A percentile compares a stretch with the other conserved stretches of the same genome.
Conservation (phyloP, 2,797 vertebrate genomes). For the Mico argentatus region DNA sequence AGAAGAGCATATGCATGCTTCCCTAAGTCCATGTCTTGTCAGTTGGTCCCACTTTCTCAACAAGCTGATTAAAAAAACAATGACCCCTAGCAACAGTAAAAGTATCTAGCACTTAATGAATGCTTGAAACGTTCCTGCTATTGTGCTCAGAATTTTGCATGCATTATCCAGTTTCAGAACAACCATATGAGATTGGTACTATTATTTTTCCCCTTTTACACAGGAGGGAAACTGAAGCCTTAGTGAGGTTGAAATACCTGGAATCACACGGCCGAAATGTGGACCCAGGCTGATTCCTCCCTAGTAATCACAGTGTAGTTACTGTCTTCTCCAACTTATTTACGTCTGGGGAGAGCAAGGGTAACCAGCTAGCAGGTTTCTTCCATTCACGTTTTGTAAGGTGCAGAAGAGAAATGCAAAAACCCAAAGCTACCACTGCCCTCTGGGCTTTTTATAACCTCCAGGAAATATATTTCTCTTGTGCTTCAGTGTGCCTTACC, state of each 20-base stretch:
- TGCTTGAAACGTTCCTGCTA: neutral
- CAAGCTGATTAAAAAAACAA: conserved; percentile 2
- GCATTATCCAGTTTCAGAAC: neutral
- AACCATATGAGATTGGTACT: neutral
- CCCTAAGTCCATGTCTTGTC: neutral
- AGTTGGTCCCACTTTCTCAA: neutral
- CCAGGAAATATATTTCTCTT: neutral
- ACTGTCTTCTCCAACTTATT: neutral
- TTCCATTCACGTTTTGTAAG: neutral
- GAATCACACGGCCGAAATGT: neutral
- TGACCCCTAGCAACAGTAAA: neutral
- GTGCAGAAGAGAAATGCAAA: neutral
- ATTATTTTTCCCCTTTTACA: neutral
- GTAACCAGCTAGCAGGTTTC: neutral
- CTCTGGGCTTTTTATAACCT: neutral
- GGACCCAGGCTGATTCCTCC: neutral
- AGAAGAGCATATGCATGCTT: neutral
- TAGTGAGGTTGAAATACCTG: neutral
- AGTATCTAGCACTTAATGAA: neutral
- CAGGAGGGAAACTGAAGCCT: neutral
- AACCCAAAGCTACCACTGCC: neutral
- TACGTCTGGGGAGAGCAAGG: neutral
- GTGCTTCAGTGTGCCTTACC: neutral
- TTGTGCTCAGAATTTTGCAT: neutral
- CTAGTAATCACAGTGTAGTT: neutral